Evolutionary conservation across 2,797 vertebrate genomes (phyloP).

Genomic region (Echeneis naucrates): DNA sequence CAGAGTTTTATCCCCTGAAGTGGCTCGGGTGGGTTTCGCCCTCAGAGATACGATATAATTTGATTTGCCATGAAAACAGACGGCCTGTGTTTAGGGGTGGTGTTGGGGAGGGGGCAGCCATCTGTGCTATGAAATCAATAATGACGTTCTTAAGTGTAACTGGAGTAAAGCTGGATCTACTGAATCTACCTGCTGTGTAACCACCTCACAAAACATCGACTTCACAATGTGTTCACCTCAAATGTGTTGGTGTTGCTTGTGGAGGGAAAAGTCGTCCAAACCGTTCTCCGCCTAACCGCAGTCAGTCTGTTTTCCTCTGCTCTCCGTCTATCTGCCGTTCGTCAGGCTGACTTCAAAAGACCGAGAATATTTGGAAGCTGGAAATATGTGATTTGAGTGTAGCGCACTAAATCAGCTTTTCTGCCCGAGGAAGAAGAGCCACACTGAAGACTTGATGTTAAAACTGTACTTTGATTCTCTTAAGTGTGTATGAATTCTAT

Average conservation of each 20-base stretch:
- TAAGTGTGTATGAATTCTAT: too few species aligned
- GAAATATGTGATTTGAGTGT: background rate
- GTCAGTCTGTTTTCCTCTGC: too few species aligned
- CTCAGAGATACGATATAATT: slow-evolving; percentile 55
- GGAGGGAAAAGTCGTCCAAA: background rate
- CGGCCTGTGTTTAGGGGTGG: slow-evolving; percentile 17
- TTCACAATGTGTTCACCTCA: background rate
- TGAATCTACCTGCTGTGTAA: slow-evolving; percentile 27
- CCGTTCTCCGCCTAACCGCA: background rate
- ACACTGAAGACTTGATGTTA: too few species aligned
- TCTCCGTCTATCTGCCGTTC: too few species aligned
- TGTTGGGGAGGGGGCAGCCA: slow-evolving; percentile 7
- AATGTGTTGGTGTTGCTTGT: background rate
- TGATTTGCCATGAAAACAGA: slow-evolving; percentile 60
- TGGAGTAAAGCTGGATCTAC: slow-evolving; percentile 40
- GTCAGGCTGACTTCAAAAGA: background rate
- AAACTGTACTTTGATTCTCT: too few species aligned
- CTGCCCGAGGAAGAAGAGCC: background rate
- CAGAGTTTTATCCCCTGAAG: slow-evolving; percentile 39
- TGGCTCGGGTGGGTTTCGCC: slow-evolving; percentile 33
- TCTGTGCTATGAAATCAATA: slow-evolving; percentile 66
- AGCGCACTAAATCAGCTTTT: background rate
- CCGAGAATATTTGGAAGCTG: background rate
- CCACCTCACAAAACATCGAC: slow-evolving; percentile 2
- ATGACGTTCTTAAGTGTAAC: slow-evolving; percentile 51